Evolutionary conservation across 2,797 vertebrate genomes (phyloP).

Genomic region (Threskiornis aethiopicus): DNA sequence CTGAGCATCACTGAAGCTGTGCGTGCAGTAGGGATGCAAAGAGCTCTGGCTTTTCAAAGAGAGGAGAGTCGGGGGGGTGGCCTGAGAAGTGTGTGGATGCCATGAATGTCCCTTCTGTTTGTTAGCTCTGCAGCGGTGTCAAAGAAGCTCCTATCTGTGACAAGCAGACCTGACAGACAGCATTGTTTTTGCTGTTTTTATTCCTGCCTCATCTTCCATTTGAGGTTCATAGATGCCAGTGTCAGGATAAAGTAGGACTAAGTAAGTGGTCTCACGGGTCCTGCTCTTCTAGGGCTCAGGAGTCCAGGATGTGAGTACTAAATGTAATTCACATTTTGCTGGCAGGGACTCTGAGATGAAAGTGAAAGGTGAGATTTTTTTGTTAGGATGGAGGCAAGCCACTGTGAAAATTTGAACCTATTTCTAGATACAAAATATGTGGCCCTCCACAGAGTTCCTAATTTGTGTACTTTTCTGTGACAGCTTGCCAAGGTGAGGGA

Average conservation of each 20-base stretch:
- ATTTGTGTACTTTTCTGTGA: not conserved
- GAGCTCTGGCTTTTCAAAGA: conserved; percentile 17
- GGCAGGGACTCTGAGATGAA: not conserved
- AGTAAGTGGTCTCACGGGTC: not conserved
- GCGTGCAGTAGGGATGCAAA: not conserved
- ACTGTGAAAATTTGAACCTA: not conserved
- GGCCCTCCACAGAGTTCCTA: not conserved
- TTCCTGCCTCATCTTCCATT: not conserved
- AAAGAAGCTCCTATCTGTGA: conserved; percentile 44
- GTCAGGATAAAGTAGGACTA: not conserved
- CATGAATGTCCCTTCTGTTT: conserved; percentile 53
- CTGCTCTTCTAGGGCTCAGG: not conserved
- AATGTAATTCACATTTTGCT: not conserved
- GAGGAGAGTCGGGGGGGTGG: not conserved
- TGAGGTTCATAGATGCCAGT: not conserved
- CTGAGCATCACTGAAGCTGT: not conserved
- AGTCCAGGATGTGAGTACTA: not conserved
- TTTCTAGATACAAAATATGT: not conserved
- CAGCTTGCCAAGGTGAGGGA: not conserved
- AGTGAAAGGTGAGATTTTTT: not conserved
- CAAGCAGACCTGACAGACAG: not conserved
- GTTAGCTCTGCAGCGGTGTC: not conserved
- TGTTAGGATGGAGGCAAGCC: not conserved
- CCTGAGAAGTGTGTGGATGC: not conserved
- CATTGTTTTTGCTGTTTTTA: not conserved